Evolutionary conservation across 2,797 vertebrate genomes (phyloP).

Genomic region (Macroramphosus scolopax): DNA sequence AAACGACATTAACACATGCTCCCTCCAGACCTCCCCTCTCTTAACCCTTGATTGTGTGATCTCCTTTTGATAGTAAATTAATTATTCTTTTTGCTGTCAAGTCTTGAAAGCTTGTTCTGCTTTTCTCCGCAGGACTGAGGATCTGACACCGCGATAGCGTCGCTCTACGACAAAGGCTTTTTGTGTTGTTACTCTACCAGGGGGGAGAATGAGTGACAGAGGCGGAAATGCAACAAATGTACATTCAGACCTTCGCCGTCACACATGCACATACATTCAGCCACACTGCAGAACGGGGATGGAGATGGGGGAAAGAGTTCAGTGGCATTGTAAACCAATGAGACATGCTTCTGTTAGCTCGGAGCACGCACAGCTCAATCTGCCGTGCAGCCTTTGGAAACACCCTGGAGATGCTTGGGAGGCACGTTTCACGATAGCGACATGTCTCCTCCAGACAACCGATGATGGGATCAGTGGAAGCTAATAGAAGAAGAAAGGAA

Average conservation of each 20-base stretch:
- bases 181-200: constrained; percentile 17
- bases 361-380: constrained; percentile 29
- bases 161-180: too few relatives aligned
- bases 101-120: constrained; percentile 5
- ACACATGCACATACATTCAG: constrained; percentile 26
- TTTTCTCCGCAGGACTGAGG: neutral
- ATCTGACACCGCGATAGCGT: constrained; percentile 13
- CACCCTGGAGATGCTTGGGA: constrained; percentile 26
- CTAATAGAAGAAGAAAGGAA: too few relatives aligned
- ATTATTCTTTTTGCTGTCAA: constrained; percentile 51
- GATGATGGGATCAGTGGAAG: constrained; percentile 15
- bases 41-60: constrained; percentile 48
- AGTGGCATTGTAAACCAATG: constrained; percentile 9
- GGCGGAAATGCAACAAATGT: constrained; percentile 58
- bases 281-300: constrained; percentile 6
- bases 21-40: constrained; percentile 44
- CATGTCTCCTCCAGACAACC: constrained; percentile 15
- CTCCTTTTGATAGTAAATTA: constrained; percentile 45
- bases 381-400: constrained; percentile 39
- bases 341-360: constrained; percentile 35
- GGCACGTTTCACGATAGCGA: constrained; percentile 5
- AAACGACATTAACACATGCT: constrained; percentile 69
- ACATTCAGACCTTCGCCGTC: constrained; percentile 24
- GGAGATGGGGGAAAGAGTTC: constrained; percentile 12
- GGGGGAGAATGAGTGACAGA: constrained; percentile 48